Evolutionary conservation across 2,888 invertebrate species (phyloP).

Genomic region (Dysmachus trigonus): DNA sequence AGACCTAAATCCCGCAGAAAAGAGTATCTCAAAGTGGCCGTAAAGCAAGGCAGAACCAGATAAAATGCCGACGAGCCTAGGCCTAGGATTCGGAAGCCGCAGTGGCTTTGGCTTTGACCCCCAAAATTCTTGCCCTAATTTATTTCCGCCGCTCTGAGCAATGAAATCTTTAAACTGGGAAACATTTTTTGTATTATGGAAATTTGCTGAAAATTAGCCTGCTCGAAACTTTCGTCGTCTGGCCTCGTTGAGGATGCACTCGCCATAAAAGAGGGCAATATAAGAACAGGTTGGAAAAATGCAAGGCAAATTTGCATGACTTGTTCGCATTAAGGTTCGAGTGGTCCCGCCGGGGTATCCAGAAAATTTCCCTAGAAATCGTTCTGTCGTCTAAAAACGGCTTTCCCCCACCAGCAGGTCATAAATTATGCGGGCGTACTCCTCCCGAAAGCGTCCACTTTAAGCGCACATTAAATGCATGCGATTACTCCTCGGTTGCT

Average conservation of each 20-base stretch:
- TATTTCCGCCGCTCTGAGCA: neutral
- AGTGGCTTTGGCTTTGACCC: neutral
- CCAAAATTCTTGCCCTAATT: neutral
- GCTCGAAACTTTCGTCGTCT: neutral
- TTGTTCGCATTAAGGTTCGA: neutral
- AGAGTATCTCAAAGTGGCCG: neutral
- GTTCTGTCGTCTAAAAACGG: neutral
- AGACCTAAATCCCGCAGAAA: neutral
- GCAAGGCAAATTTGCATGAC: neutral
- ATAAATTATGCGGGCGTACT: neutral
- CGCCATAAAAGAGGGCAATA: neutral
- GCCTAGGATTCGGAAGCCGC: neutral
- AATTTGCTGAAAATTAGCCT: neutral
- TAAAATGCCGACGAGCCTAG: neutral
- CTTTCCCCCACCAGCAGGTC: neutral
- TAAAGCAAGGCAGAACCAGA: neutral
- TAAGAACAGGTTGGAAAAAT: neutral
- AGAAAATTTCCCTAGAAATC: neutral
- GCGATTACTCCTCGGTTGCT: neutral
- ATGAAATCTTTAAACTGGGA: neutral
- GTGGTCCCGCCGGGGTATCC: neutral
- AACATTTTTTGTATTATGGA: neutral
- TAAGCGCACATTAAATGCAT: neutral
- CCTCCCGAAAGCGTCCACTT: neutral
- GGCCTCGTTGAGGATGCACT: neutral